Evolutionary conservation across 92 coral and sea anemone species (phyloP).

Genomic region (Heliopora coerulea): DNA sequence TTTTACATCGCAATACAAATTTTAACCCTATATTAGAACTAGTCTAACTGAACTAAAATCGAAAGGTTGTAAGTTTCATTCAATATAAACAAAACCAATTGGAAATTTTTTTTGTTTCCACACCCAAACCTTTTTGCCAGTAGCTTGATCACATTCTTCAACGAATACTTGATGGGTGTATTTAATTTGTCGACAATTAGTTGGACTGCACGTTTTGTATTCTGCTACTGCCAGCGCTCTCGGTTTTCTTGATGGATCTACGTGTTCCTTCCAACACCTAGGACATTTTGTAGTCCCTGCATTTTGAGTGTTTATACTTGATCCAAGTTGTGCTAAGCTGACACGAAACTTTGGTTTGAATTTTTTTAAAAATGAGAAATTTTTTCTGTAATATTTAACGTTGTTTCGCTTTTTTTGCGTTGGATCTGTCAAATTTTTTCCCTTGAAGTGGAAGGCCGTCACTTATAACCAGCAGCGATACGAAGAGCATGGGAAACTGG

Average conservation of each 20-base stretch:
- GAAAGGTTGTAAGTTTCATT: not conserved
- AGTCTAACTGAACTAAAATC: too few species aligned
- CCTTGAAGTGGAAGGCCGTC: not conserved
- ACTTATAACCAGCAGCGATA: not conserved
- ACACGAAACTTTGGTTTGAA: conserved; percentile 1
- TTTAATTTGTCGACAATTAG: conserved; percentile 40
- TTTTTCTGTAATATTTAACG: not conserved
- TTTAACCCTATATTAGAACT: too few species aligned
- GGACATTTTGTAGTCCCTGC: conserved; percentile 49
- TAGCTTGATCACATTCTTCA: conserved; percentile 37
- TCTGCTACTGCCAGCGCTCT: conserved; percentile 46
- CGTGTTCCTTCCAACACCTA: conserved; percentile 46
- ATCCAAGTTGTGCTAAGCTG: conserved; percentile 27
- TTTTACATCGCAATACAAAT: too few species aligned
- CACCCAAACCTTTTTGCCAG: conserved; percentile 58
- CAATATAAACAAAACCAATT: conserved; percentile 46
- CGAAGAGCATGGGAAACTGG: not conserved
- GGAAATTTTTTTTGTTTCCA: conserved; percentile 39
- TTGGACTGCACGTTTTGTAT: conserved; percentile 39
- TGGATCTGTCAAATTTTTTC: too few species aligned
- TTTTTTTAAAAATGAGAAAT: conserved; percentile 17
- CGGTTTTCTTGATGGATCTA: conserved; percentile 48
- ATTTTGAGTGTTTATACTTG: not conserved
- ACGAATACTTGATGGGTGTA: conserved; percentile 50
- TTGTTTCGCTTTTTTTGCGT: not conserved